phyloP scores from a whole-genome alignment of 2,797 vertebrate genomes.

The Babyrousa celebensis region DNA sequence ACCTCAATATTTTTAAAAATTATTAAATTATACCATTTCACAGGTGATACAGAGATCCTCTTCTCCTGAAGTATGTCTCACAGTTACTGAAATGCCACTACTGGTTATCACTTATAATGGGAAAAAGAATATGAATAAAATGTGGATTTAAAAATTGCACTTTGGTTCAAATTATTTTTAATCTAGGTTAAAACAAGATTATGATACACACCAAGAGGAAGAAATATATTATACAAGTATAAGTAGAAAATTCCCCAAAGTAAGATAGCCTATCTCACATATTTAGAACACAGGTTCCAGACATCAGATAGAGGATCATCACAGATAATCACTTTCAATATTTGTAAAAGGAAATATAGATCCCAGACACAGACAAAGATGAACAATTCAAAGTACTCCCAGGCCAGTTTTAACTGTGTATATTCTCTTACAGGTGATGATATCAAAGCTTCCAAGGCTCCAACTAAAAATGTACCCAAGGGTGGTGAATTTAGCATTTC shows the following conservation, averaged over 20 bases:
- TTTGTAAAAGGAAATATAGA: not conserved
- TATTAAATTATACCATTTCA: constrained; percentile 22
- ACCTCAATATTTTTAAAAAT: not conserved
- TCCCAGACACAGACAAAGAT: not conserved
- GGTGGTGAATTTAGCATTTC: not conserved
- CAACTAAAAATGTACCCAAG: not conserved
- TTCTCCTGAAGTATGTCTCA: not conserved
- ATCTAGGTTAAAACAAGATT: not conserved
- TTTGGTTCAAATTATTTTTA: not conserved
- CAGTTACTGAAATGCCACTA: not conserved
- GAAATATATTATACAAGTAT: not conserved
- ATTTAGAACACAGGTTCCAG: not conserved
- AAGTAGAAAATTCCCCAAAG: not conserved
- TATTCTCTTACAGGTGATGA: not conserved
- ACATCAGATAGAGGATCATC: not conserved
- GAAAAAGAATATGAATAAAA: not conserved
- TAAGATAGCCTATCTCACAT: not conserved
- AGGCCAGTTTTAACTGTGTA: not conserved
- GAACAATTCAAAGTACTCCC: not conserved
- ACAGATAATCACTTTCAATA: no score
- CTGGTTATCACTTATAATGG: not conserved
- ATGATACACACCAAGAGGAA: not conserved
- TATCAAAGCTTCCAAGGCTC: not conserved
- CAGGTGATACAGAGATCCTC: not conserved
- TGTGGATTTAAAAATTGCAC: not conserved